A percentile compares a stretch with the other conserved stretches of the same genome.
Conservation (phyloP, 2,888 invertebrate genomes). For the Andrena dorsata region DNA sequence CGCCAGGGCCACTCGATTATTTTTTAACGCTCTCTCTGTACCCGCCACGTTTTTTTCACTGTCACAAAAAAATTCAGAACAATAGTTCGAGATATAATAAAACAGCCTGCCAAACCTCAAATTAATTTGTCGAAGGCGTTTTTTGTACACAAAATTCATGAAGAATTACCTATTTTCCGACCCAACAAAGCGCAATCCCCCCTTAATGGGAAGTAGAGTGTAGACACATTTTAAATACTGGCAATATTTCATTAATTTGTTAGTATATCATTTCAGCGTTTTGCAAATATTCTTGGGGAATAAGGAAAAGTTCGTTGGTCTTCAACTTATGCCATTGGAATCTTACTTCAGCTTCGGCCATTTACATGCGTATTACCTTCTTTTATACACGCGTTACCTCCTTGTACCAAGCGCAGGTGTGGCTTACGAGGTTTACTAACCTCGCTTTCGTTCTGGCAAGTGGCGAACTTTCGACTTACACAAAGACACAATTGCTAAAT, state of each 20-base stretch:
- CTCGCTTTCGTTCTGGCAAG: conserved; percentile 42
- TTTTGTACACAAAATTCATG: too few relatives aligned
- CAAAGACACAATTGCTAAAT: conserved; percentile 32
- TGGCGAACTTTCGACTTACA: conserved; percentile 48
- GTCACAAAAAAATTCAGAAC: too few relatives aligned
- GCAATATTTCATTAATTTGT: not conserved
- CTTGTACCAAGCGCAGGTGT: conserved; percentile 67
- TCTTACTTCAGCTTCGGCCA: conserved; percentile 50
- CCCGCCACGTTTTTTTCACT: too few relatives aligned
- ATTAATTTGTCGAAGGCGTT: too few relatives aligned
- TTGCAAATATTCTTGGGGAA: not conserved
- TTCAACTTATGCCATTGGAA: conserved; percentile 56
- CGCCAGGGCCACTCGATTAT: too few relatives aligned
- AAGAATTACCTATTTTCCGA: too few relatives aligned
- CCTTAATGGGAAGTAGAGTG: not conserved
- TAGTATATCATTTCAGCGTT: not conserved
- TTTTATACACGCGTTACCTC: conserved; percentile 73
- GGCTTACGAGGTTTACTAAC: conserved; percentile 59
- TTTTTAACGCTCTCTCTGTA: too few relatives aligned
- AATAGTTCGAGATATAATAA: too few relatives aligned
- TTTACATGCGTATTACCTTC: conserved; percentile 76
- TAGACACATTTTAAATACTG: not conserved
- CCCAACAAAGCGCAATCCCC: too few relatives aligned
- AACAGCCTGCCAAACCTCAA: too few relatives aligned
- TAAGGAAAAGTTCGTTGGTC: conserved; percentile 28